A percentile compares a stretch with the other conserved stretches of the same genome.
Conservation (phyloP, 2,888 invertebrate genomes). For the Caenorhabditis sp. region DNA sequence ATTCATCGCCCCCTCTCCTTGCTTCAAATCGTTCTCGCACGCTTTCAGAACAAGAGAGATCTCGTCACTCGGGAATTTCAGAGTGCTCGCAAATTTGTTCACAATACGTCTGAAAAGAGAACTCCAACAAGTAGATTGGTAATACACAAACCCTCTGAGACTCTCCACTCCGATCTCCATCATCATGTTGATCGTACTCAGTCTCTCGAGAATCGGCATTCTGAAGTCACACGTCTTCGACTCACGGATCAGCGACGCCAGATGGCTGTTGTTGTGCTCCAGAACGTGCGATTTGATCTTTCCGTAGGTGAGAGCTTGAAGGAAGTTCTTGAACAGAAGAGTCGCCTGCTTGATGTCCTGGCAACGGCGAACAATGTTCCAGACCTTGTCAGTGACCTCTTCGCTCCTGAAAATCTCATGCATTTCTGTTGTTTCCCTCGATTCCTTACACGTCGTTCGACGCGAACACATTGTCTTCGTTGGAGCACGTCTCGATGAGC, state of each 20-base stretch:
- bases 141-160: conserved; percentile 28
- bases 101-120: conserved; percentile 30
- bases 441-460: conserved; percentile 21
- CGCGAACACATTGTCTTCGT: conserved; percentile 38
- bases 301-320: conserved; percentile 44
- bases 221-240: conserved; percentile 45
- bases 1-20: conserved; percentile 4
- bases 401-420: conserved; percentile 42
- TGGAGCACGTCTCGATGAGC: conserved; percentile 26
- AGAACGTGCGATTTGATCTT: conserved; percentile 49
- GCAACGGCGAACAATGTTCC: conserved; percentile 43
- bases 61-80: conserved; percentile 32
- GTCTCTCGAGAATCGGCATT: conserved; percentile 47
- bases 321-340: conserved; percentile 36
- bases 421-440: not conserved
- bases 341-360: conserved; percentile 37
- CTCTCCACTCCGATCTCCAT: conserved; percentile 57
- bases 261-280: conserved; percentile 40
- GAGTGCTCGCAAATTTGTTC: conserved; percentile 20
- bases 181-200: conserved; percentile 54
- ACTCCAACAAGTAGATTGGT: not conserved
- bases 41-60: conserved; percentile 23
- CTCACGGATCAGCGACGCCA: conserved; percentile 34
- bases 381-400: conserved; percentile 57
- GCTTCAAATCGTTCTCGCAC: conserved; percentile 29